Conservation (phyloP, 1,140 invertebrate species). For the Anoplophora glabripennis region DNA sequence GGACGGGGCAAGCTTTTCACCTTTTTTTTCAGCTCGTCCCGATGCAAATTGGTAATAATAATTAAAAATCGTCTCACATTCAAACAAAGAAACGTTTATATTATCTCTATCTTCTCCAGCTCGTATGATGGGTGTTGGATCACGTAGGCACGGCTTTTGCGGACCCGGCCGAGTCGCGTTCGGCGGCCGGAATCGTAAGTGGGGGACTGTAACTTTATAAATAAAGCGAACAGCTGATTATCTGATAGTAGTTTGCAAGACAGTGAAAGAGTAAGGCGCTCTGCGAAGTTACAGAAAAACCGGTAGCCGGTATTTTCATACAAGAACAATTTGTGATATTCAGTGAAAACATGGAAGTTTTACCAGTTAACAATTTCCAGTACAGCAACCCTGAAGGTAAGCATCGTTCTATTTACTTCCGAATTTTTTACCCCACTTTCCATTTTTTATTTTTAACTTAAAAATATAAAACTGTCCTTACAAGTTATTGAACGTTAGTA, state of each 20-base stretch:
- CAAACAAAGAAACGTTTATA: too few relatives aligned
- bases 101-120: too few relatives aligned
- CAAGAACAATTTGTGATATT: conserved; percentile 24
- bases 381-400: conserved; percentile 32
- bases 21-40: too few relatives aligned
- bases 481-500: too few relatives aligned
- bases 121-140: conserved; percentile 12
- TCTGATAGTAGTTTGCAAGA: conserved; percentile 1
- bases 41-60: too few relatives aligned
- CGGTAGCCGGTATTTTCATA: conserved; percentile 27
- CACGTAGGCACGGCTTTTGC: conserved; percentile 23
- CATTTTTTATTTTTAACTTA: too few relatives aligned
- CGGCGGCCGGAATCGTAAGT: neutral
- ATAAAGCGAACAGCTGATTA: conserved; percentile 23
- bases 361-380: conserved; percentile 27
- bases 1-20: too few relatives aligned
- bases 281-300: conserved; percentile 5
- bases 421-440: neutral
- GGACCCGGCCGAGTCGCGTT: neutral
- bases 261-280: neutral
- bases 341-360: conserved; percentile 29
- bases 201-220: conserved; percentile 26
- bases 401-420: conserved; percentile 1
- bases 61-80: too few relatives aligned
- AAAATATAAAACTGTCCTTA: too few relatives aligned